Conservation (phyloP, 2,113 vertebrate genomes). For the Cephalopterus ornatus region DNA sequence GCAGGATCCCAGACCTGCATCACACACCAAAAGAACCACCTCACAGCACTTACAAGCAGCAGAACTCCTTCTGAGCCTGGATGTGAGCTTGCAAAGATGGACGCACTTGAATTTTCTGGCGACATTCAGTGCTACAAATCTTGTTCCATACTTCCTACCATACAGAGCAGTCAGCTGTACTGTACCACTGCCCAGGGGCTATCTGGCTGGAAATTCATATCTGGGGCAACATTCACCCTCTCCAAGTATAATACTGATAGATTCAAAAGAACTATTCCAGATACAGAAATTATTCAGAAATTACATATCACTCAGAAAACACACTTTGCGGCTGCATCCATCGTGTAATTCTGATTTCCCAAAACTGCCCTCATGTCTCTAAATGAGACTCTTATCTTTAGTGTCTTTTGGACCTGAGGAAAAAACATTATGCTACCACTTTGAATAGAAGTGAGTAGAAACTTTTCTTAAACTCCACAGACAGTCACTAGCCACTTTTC, state of each 20-base stretch:
- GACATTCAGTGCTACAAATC: rapidly evolving
- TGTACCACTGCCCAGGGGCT: neutral
- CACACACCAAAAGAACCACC: neutral
- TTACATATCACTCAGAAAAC: neutral
- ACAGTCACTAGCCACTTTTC: neutral
- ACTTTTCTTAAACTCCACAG: neutral
- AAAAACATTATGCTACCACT: neutral
- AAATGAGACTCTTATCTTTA: neutral
- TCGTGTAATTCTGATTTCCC: neutral
- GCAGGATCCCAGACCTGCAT: neutral
- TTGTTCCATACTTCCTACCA: neutral
- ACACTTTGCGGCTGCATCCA: neutral
- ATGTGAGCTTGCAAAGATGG: neutral
- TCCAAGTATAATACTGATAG: neutral
- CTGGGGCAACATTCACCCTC: neutral
- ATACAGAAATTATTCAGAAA: neutral
- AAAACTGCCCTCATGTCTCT: neutral
- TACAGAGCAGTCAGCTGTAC: neutral
- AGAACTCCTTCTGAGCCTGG: neutral
- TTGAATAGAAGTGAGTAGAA: neutral
- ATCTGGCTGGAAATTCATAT: neutral
- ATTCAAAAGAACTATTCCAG: neutral
- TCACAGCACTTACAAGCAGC: neutral
- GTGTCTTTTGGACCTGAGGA: neutral
- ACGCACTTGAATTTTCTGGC: neutral